These are phyloP conservation scores for Xylota sylvarum DNA, from an alignment of 2,888 invertebrate genomes.

Conservation along the genomic window DNA sequence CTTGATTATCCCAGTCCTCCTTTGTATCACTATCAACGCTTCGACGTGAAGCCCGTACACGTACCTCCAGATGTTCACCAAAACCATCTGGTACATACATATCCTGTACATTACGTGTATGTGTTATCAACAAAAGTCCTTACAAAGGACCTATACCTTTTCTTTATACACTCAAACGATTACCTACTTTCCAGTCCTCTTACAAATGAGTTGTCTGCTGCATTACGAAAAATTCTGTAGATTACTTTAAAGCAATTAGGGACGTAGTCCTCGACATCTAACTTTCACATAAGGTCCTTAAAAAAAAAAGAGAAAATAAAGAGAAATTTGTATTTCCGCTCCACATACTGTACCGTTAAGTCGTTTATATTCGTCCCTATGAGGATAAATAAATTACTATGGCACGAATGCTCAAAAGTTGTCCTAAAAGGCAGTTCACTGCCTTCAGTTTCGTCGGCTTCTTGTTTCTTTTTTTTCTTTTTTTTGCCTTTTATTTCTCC, in stretches of 20 bases:
- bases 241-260: neutral
- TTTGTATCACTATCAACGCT: too few relatives aligned
- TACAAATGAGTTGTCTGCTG: too few relatives aligned
- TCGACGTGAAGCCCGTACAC: too few relatives aligned
- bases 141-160: too few relatives aligned
- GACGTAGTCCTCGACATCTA: neutral
- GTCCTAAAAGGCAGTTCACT: slow-evolving; percentile 23
- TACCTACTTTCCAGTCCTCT: too few relatives aligned
- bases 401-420: slow-evolving; percentile 18
- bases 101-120: too few relatives aligned
- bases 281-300: neutral
- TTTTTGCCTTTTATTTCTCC: neutral
- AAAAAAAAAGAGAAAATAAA: neutral
- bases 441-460: neutral
- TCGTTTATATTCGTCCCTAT: neutral
- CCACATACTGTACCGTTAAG: neutral
- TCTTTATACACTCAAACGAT: too few relatives aligned
- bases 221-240: neutral
- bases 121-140: too few relatives aligned
- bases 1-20: too few relatives aligned
- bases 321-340: neutral
- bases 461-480: neutral
- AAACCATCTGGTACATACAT: too few relatives aligned
- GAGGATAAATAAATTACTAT: slow-evolving; percentile 8
- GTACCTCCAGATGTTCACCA: too few relatives aligned